Conservation (phyloP, 2,113 vertebrate genomes). For the Phrynosoma platyrhinos region DNA sequence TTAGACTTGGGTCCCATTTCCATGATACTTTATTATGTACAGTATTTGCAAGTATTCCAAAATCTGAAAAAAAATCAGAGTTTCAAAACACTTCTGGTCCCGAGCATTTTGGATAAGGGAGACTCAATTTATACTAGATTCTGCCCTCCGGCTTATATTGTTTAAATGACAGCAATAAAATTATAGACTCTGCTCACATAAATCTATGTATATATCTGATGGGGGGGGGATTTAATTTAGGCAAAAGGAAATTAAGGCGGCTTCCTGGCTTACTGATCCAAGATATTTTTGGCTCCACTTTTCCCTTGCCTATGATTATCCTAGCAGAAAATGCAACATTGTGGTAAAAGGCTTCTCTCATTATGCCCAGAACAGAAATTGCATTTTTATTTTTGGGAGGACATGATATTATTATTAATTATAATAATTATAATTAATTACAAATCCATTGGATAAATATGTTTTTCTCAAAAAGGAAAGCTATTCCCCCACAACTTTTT, state of each 20-base stretch:
- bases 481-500: too few relatives aligned
- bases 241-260: constrained; percentile 18
- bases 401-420: too few relatives aligned
- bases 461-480: neutral
- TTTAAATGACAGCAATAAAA: neutral
- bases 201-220: too few relatives aligned
- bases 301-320: neutral
- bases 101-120: too few relatives aligned
- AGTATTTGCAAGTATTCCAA: too few relatives aligned
- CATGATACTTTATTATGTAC: too few relatives aligned
- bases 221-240: neutral
- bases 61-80: too few relatives aligned
- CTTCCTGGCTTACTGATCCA: neutral
- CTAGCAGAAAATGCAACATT: neutral
- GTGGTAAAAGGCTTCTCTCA: neutral
- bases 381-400: too few relatives aligned
- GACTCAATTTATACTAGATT: too few relatives aligned
- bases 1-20: too few relatives aligned
- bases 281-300: neutral
- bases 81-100: too few relatives aligned
- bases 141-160: neutral
- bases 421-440: neutral
- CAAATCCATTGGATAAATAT: neutral
- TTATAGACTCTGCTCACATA: neutral
- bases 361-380: neutral